Evolutionary conservation across 2,797 vertebrate genomes (phyloP).

Genomic region (Brachyalestes nurse): DNA sequence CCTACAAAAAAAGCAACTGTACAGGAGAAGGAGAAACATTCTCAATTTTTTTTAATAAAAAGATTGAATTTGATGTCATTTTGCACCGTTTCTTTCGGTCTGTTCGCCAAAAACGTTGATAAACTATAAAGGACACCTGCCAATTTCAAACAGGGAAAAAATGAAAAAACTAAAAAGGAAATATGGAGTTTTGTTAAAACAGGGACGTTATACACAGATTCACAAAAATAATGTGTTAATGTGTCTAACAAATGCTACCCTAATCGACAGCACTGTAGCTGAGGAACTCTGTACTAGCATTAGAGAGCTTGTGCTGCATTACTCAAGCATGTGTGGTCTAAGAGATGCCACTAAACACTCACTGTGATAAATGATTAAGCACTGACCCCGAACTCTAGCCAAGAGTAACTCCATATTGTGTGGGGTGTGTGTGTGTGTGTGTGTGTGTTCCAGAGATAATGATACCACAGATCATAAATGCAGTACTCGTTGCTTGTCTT

Average conservation of each 20-base stretch:
- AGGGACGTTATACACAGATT: no score
- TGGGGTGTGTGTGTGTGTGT: background rate
- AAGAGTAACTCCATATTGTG: background rate
- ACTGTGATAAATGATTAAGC: conserved; percentile 44
- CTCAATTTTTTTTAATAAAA: no score
- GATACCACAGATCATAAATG: conserved; percentile 35
- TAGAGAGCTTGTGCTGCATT: conserved; percentile 6
- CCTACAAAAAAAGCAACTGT: no score
- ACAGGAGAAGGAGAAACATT: no score
- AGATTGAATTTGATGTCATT: no score
- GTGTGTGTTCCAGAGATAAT: conserved; percentile 29
- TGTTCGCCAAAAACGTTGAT: no score
- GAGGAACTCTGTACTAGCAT: background rate
- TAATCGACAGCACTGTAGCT: background rate
- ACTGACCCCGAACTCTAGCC: conserved; percentile 29
- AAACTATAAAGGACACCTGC: no score
- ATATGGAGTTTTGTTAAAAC: no score
- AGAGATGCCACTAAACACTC: conserved; percentile 38
- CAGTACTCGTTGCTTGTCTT: background rate
- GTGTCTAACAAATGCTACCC: background rate
- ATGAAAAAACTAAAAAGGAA: no score
- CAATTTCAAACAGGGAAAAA: no score
- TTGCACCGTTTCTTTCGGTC: no score
- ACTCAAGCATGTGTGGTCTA: conserved; percentile 38
- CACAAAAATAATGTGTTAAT: background rate